Conservation (phyloP, 2,888 invertebrate species). For the Diaphora mendica region DNA sequence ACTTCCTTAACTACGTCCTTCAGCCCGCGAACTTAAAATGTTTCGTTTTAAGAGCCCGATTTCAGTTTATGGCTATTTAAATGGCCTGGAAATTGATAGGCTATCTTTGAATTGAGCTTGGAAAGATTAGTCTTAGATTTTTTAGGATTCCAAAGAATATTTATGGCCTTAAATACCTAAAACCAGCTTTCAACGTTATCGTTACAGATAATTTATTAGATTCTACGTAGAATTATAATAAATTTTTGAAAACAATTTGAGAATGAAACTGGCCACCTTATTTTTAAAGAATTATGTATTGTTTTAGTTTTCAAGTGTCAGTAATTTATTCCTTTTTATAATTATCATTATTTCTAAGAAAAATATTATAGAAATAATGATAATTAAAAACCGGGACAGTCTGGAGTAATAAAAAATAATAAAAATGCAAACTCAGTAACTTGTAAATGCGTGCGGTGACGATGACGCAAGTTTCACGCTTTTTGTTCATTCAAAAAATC, state of each 20-base stretch:
- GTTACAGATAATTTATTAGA: not conserved
- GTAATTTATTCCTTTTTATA: too few species aligned
- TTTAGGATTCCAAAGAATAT: not conserved
- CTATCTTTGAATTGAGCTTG: conserved; percentile 41
- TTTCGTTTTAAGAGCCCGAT: conserved; percentile 50
- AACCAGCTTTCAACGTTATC: not conserved
- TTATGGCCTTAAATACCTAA: not conserved
- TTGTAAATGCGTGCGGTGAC: too few species aligned
- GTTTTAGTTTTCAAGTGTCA: not conserved
- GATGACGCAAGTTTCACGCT: too few species aligned
- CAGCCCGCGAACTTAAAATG: conserved; percentile 40
- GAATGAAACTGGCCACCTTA: not conserved
- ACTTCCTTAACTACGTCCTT: conserved; percentile 24
- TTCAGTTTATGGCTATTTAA: conserved; percentile 46
- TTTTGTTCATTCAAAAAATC: too few species aligned
- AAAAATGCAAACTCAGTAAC: too few species aligned
- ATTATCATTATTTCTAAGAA: too few species aligned
- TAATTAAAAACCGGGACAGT: too few species aligned
- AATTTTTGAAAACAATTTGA: not conserved
- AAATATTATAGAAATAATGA: too few species aligned
- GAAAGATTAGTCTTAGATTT: conserved; percentile 37
- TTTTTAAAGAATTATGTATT: not conserved
- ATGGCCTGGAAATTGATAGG: conserved; percentile 50
- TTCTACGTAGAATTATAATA: not conserved
- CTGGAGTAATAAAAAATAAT: too few species aligned